Conservation (phyloP, 2,888 invertebrate genomes). For the Barypeithes pellucidus region DNA sequence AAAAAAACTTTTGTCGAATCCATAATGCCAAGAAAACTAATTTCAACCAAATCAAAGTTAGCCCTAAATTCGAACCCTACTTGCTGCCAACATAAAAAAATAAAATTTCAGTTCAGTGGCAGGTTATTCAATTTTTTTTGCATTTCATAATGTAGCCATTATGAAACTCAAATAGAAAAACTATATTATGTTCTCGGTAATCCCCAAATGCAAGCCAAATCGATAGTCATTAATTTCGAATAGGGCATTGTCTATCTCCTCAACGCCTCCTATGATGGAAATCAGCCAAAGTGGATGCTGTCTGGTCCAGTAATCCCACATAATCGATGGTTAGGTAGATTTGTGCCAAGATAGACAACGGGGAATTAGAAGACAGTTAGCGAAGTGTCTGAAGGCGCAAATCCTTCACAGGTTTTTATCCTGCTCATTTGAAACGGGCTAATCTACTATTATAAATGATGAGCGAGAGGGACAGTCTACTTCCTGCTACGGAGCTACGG, state of each 20-base stretch:
- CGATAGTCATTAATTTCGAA: conserved; percentile 31
- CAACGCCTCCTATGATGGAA: conserved; percentile 44
- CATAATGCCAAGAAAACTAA: too few relatives aligned
- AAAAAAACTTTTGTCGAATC: too few relatives aligned
- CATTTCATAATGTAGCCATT: too few relatives aligned
- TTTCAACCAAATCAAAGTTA: too few relatives aligned
- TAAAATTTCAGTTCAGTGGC: too few relatives aligned
- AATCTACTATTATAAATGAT: conserved; percentile 69
- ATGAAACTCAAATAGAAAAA: too few relatives aligned
- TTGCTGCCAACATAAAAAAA: too few relatives aligned
- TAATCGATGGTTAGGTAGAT: conserved; percentile 59
- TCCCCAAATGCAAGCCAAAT: conserved; percentile 16
- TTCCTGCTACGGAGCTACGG: conserved; percentile 13
- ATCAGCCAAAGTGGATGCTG: conserved; percentile 54
- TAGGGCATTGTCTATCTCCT: conserved; percentile 27
- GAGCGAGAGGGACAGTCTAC: conserved; percentile 53
- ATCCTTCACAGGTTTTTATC: conserved; percentile 65
- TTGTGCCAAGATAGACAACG: conserved; percentile 57
- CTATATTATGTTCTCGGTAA: too few relatives aligned
- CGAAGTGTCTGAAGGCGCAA: conserved; percentile 61
- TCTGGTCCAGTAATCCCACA: conserved; percentile 53
- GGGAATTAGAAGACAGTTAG: conserved; percentile 69
- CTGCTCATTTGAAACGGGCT: conserved; percentile 64
- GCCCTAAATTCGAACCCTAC: too few relatives aligned
- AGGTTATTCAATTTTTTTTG: too few relatives aligned